Base-by-base conservation (phyloP, 2,888 invertebrate species). In the Cabera pusaria region DNA sequence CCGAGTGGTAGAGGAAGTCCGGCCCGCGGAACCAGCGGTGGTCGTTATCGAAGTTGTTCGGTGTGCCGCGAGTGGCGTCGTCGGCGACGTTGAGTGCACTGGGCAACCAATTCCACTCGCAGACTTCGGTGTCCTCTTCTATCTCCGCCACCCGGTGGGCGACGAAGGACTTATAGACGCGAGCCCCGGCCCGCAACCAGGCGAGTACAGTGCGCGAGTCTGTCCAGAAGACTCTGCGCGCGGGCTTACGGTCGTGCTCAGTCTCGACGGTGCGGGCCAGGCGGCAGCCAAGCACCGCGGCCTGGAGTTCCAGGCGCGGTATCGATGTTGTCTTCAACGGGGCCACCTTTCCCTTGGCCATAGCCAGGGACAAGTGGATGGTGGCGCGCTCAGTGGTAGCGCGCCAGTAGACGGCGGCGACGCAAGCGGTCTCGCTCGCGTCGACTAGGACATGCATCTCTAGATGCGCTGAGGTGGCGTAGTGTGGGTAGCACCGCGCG, bases 371-470 rank as follows among this genome's bases (percentile, higher is more conserved):
- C n/a, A n/a, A n/a, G n/a, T n/a, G n/a, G n/a, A n/a, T n/a, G n/a
- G n/a, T n/a, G n/a, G n/a, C 6, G n/a, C 42, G 32, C n/a, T 27
- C 16, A 5, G n/a, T 2, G 1, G 5, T 10, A 5, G 2, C 5
- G 5, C 52, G 27, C 18, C 50, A 37, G 24, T 59, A 52, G 1
- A 41, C 45, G 6, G 46, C 50, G 3, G 55, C 27, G 1, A 52
- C 36, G n/a, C n/a, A n/a, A n/a, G n/a, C n/a, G n/a, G n/a, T n/a
- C n/a, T n/a, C n/a, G n/a, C n/a, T n/a, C n/a, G n/a, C n/a, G n/a
- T n/a, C n/a, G n/a, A n/a, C n/a, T n/a, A n/a, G n/a, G n/a, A n/a
- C n/a, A n/a, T n/a, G 46, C 42, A 51, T 2, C 5, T 21, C 7
- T 5, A 21, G 6, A 3, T 21, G 6, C 8, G 8, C 5, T 5